Evolutionary conservation across 2,888 invertebrate genomes (phyloP).

Genomic region (Pseudeuparius sepicola): DNA sequence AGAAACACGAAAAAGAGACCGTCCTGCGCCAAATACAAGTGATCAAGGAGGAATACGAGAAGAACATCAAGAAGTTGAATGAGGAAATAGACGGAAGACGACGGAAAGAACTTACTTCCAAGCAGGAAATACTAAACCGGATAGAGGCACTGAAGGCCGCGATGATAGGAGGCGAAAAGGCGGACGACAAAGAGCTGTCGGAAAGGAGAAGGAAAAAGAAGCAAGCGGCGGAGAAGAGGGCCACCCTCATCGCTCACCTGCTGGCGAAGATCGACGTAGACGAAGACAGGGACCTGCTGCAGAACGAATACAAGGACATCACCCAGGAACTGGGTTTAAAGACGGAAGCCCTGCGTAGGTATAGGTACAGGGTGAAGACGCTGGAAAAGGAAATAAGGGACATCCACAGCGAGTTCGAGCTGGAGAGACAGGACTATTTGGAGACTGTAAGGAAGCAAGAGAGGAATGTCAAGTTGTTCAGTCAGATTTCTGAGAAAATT

Average conservation of each 20-base stretch:
- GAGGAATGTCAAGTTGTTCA: slow-evolving; percentile 54
- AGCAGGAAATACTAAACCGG: slow-evolving; percentile 38
- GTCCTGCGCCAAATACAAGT: slow-evolving; percentile 39
- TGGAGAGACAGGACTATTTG: slow-evolving; percentile 71
- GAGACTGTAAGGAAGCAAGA: slow-evolving; percentile 71
- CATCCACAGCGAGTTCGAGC: slow-evolving; percentile 71
- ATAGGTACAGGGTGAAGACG: slow-evolving; percentile 53
- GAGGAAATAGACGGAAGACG: slow-evolving; percentile 48
- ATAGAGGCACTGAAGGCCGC: slow-evolving; percentile 53
- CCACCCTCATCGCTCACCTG: slow-evolving; percentile 47
- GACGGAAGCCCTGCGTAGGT: slow-evolving; percentile 54
- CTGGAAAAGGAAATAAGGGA: slow-evolving; percentile 66
- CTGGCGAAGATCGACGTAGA: slow-evolving; percentile 52
- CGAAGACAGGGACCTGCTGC: slow-evolving; percentile 58
- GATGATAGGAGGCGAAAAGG: slow-evolving; percentile 72
- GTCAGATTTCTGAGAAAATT: slow-evolving; percentile 55
- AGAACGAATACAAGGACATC: slow-evolving; percentile 68
- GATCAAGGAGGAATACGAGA: slow-evolving; percentile 49
- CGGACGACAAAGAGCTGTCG: slow-evolving; percentile 59
- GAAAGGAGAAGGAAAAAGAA: slow-evolving; percentile 58
- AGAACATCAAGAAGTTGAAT: slow-evolving; percentile 47
- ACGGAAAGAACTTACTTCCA: slow-evolving; percentile 40
- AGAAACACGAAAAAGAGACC: slow-evolving; percentile 37
- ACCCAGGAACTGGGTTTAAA: slow-evolving; percentile 67
- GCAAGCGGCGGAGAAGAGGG: slow-evolving; percentile 55